These are phyloP conservation scores for Brachynemurus nebulosus DNA, from an alignment of 2,888 invertebrate species.

Conservation along the genomic window DNA sequence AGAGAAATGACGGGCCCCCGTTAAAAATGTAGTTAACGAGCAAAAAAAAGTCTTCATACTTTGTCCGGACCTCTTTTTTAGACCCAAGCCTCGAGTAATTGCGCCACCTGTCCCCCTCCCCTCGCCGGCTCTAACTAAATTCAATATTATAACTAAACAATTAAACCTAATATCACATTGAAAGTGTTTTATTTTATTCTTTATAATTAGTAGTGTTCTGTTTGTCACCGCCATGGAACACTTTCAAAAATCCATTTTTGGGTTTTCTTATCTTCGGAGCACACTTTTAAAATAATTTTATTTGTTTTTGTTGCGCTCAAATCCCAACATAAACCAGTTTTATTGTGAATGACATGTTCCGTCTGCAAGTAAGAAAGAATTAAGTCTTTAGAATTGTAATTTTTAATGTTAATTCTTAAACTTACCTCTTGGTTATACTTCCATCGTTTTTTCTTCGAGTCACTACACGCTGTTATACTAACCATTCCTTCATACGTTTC, in stretches of 20 bases:
- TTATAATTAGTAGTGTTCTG: no score
- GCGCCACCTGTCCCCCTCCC: no score
- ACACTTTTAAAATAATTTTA: background rate
- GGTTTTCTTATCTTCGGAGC: background rate
- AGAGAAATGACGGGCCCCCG: no score
- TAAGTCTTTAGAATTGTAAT: conserved; percentile 7
- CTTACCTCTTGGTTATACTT: conserved; percentile 37
- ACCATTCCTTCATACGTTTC: conserved; percentile 50
- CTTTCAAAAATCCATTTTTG: background rate
- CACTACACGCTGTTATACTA: conserved; percentile 58
- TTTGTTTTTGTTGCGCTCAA: conserved; percentile 24
- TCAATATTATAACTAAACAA: no score
- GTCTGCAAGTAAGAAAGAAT: conserved; percentile 28
- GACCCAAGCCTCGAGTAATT: no score
- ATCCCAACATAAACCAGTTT: conserved; percentile 44
- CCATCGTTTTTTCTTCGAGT: conserved; percentile 56
- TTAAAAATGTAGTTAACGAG: no score
- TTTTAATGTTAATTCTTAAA: conserved; percentile 7
- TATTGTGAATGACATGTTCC: conserved; percentile 36
- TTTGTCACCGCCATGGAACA: background rate
- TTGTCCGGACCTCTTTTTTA: no score
- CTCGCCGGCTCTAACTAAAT: no score
- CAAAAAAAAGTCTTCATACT: no score
- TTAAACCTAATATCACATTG: no score
- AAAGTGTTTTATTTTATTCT: no score